Base-by-base conservation (phyloP, 1,140 invertebrate species). In the Listronotus bonariensis region DNA sequence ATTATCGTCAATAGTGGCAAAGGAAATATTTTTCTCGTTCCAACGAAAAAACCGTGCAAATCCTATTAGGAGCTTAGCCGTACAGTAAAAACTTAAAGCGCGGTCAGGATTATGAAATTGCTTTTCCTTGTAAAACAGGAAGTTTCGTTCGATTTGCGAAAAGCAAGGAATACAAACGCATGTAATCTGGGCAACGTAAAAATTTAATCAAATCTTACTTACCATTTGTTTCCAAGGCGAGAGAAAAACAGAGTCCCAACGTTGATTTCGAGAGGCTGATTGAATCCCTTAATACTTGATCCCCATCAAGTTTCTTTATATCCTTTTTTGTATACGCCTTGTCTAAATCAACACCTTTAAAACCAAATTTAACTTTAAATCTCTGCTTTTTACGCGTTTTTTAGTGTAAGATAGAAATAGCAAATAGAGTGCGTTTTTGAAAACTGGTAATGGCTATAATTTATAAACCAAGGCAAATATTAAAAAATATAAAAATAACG, bases 211-310 rank as follows among this genome's bases (percentile, higher is more conserved):
- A 34, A 20, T 49, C 48, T 31, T 38, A 70, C 76, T 76, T 80
- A 82, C 95, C 94, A 71, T 94, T 92, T 0, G 90, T 92, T 72
- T 93, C 89, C 55, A 95, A 71, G 0, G 93, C 89, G 6, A 96
- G 79, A 0, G 89, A 87, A 0, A 86, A 85, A 75, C 93, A 97
- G n/a, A 88, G 83, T 26, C 91, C 91, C 9, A 92, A 77, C 41
- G 85, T 84, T 54, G 84, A 87, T 73, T 90, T 92, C 0, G 92
- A 88, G 26, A 92, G 76, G 57, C 85, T 87, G 1, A 93, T 85
- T 77, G 92, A 87, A 43, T 86, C 84, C 42, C 87, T 81, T 9
- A 93, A 79, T 40, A 86, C 86, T 0, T 77, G 72, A 71, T 93
- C 88, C 0, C 90, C 90, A 3, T 79, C 80, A 2, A 91, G 72